Percentiles rank a stretch among this genome's conserved stretches.
Evolutionary conservation across 2,113 vertebrate species (phyloP).

Genomic region (Todiramphus saurophagus): DNA sequence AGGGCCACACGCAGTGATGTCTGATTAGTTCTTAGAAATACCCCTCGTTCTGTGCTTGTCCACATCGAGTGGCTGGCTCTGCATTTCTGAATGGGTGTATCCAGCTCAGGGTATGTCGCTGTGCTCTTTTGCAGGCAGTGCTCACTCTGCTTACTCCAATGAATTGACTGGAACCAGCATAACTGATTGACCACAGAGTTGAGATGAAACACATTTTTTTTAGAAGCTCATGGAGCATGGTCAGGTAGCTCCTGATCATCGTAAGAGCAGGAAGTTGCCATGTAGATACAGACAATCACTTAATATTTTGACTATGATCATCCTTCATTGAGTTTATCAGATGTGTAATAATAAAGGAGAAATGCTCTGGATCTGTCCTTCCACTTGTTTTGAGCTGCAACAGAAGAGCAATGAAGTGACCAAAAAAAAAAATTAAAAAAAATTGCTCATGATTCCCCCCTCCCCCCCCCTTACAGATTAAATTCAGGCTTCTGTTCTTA

Average conservation of each 20-base stretch:
- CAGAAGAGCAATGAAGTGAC: background rate
- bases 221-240: background rate
- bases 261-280: background rate
- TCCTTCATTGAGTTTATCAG: background rate
- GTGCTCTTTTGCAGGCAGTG: background rate
- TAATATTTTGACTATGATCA: background rate
- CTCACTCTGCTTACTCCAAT: background rate
- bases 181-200: background rate
- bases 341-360: background rate
- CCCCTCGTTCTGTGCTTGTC: rapidly evolving
- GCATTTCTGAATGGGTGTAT: background rate
- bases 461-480: background rate
- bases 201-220: background rate
- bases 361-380: background rate
- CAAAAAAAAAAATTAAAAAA: background rate
- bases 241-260: background rate
- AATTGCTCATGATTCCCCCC: background rate
- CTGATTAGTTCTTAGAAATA: background rate
- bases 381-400: background rate
- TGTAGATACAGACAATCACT: background rate
- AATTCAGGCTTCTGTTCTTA: background rate
- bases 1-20: rapidly evolving
- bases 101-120: background rate
- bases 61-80: background rate
- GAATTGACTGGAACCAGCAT: background rate